phyloP scores from a whole-genome alignment of 2,113 vertebrate genomes.

The Mixornis gularis region DNA sequence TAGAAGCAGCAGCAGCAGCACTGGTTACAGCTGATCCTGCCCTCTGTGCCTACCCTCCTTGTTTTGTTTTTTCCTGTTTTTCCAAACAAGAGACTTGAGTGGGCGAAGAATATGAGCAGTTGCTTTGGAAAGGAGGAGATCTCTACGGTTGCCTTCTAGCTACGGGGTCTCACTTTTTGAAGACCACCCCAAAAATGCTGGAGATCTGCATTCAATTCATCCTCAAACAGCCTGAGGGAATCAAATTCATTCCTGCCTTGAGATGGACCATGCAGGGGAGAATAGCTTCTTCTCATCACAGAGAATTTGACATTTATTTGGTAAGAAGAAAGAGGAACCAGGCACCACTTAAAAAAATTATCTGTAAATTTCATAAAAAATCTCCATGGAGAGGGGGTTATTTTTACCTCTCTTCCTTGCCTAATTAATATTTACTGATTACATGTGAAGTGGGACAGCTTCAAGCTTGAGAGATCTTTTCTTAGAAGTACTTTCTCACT shows the following conservation, averaged over 20 bases:
- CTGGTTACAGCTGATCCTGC: not conserved
- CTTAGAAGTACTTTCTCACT: not conserved
- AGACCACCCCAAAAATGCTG: not conserved
- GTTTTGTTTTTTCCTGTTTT: not conserved
- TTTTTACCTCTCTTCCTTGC: not conserved
- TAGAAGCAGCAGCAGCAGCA: not conserved
- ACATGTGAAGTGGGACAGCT: not conserved
- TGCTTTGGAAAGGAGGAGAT: not conserved
- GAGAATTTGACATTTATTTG: not conserved
- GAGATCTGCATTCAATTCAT: not conserved
- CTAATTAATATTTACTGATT: not conserved
- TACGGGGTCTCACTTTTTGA: not conserved
- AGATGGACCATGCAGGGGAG: not conserved
- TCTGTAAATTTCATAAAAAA: not conserved
- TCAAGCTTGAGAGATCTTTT: not conserved
- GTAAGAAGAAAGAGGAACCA: not conserved
- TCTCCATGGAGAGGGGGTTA: not conserved
- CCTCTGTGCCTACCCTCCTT: fast-evolving
- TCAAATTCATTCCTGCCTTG: not conserved
- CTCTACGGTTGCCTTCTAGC: not conserved
- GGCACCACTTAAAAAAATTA: not conserved
- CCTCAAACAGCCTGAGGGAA: not conserved
- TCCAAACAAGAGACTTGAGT: not conserved
- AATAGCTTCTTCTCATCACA: not conserved
- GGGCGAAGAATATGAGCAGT: not conserved